phyloP scores from a whole-genome alignment of 2,113 vertebrate species.

The Sisor rabdophorus region DNA sequence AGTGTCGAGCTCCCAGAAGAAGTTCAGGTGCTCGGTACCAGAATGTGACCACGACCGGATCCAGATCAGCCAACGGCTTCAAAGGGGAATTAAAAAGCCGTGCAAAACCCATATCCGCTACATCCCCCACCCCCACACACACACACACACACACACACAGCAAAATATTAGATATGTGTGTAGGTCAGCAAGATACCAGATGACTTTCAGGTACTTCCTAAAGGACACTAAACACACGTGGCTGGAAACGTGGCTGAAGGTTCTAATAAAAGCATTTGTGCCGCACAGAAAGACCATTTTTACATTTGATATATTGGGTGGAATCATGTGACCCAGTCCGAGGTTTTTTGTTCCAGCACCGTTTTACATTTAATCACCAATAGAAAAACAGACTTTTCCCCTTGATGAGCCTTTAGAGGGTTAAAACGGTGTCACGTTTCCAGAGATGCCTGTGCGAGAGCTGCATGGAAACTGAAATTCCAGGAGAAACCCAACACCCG shows the following conservation, averaged over 20 bases:
- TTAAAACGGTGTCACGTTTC: background rate
- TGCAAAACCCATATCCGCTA: constrained; percentile 91
- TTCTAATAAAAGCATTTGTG: too few relatives aligned
- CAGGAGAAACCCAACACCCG: background rate
- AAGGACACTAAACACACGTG: background rate
- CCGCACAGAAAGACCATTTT: too few relatives aligned
- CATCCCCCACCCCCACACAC: constrained; percentile 23
- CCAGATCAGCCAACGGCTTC: constrained; percentile 86
- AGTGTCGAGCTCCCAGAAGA: constrained; percentile 92
- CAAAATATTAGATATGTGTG: background rate
- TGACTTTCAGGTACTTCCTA: background rate
- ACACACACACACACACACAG: constrained; percentile 11
- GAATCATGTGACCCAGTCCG: too few relatives aligned
- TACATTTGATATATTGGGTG: too few relatives aligned
- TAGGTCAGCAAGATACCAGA: background rate
- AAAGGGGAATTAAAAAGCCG: constrained; percentile 87
- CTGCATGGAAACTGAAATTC: constrained; percentile 9
- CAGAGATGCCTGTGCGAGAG: too few relatives aligned
- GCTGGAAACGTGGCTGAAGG: background rate
- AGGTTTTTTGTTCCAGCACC: too few relatives aligned
- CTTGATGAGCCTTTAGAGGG: too few relatives aligned
- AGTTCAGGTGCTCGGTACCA: constrained; percentile 92
- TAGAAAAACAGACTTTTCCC: background rate
- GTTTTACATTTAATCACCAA: background rate
- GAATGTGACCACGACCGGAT: constrained; percentile 89